phyloP scores from a whole-genome alignment of 2,888 invertebrate species.

The Celastrina argiolus region DNA sequence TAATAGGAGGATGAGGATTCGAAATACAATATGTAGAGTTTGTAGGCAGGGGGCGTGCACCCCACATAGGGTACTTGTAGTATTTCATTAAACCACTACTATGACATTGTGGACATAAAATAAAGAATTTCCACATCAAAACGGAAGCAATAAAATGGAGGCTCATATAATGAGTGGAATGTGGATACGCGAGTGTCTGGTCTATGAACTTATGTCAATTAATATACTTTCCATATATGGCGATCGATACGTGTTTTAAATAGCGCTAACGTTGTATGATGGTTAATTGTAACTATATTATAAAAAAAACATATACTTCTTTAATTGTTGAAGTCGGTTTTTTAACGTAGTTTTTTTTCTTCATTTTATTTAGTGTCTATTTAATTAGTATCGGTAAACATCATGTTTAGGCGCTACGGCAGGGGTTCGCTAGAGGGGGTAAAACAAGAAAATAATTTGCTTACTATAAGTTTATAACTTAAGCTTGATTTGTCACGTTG shows the following conservation, averaged over 20 bases:
- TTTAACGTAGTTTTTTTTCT: too few species aligned
- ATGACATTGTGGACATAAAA: not conserved
- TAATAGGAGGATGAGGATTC: too few species aligned
- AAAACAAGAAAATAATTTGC: too few species aligned
- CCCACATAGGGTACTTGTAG: not conserved
- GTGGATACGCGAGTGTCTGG: constrained; percentile 1
- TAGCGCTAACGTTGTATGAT: not conserved
- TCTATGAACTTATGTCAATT: constrained; percentile 9
- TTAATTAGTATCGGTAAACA: too few species aligned
- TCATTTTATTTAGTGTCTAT: too few species aligned
- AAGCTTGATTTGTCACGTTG: too few species aligned
- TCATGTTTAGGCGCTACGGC: too few species aligned
- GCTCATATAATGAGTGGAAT: not conserved
- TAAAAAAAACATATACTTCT: too few species aligned
- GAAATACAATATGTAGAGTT: not conserved
- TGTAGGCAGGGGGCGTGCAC: not conserved
- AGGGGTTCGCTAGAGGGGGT: too few species aligned
- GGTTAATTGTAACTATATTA: too few species aligned
- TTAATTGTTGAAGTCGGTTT: too few species aligned
- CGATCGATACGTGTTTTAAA: not conserved
- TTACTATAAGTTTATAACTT: too few species aligned
- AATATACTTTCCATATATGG: not conserved
- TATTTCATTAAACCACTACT: not conserved
- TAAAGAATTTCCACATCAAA: not conserved
- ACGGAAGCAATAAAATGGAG: not conserved